Percentiles rank a stretch among this genome's conserved stretches.
Conservation (phyloP, 1,140 invertebrate species). For the Spodoptera frugiperda region DNA sequence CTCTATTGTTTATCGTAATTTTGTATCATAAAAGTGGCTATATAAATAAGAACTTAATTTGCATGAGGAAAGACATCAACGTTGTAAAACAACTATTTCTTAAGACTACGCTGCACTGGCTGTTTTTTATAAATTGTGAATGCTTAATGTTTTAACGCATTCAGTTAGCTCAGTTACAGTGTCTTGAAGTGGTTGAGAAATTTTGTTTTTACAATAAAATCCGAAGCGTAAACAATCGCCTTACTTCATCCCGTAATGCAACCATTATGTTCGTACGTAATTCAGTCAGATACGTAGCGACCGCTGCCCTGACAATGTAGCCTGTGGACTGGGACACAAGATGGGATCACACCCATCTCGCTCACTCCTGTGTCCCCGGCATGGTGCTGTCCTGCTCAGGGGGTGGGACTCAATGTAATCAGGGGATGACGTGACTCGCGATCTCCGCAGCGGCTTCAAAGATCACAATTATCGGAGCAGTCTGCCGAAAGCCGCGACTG, state of each 20-base stretch:
- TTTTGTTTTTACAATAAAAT: too few species aligned
- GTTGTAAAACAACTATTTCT: too few species aligned
- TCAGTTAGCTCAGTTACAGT: too few species aligned
- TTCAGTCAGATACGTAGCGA: constrained; percentile 74
- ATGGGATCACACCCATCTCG: constrained; percentile 74
- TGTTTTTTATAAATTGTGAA: too few species aligned
- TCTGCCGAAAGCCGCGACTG: constrained; percentile 83
- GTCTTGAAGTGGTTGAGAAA: too few species aligned
- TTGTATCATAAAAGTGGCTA: too few species aligned
- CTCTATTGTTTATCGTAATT: background rate
- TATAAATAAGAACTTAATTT: too few species aligned
- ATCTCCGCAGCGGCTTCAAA: constrained; percentile 84
- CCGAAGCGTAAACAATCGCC: constrained; percentile 33
- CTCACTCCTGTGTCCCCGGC: constrained; percentile 53
- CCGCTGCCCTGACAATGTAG: constrained; percentile 83
- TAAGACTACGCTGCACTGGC: too few species aligned
- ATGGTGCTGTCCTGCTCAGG: constrained; percentile 69
- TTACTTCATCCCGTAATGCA: constrained; percentile 56
- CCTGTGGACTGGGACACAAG: constrained; percentile 84
- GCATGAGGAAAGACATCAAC: too few species aligned
- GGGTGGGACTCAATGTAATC: constrained; percentile 85
- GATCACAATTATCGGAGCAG: constrained; percentile 86
- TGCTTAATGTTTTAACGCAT: too few species aligned
- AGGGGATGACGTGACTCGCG: constrained; percentile 86
- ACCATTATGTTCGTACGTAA: constrained; percentile 67